Evolutionary conservation across 2,888 invertebrate species (phyloP).

Genomic region (Seira sanloemensis): DNA sequence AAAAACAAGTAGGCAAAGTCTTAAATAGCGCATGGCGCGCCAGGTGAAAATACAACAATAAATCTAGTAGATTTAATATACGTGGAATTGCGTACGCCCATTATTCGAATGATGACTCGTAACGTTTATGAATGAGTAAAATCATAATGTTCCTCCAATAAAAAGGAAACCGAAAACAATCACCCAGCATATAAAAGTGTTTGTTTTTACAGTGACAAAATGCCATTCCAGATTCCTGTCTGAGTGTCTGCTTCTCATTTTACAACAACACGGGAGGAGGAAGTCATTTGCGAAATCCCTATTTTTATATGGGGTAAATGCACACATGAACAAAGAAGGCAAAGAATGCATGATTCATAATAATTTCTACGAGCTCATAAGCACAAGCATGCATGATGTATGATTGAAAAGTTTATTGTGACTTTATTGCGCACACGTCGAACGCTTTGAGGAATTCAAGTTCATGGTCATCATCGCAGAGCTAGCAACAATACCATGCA

Average conservation of each 20-base stretch:
- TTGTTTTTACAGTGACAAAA: neutral
- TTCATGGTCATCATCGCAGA: slow-evolving; percentile 46
- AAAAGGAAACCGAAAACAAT: neutral
- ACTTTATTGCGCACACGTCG: neutral
- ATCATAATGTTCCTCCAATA: neutral
- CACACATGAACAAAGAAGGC: neutral
- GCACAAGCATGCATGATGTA: neutral
- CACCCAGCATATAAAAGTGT: neutral
- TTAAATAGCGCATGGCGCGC: too few species aligned
- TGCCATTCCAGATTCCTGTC: neutral
- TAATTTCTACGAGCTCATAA: neutral
- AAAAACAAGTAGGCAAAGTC: too few species aligned
- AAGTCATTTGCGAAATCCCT: slow-evolving; percentile 3
- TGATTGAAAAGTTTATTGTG: slow-evolving; percentile 49
- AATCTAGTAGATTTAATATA: too few species aligned
- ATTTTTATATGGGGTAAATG: neutral
- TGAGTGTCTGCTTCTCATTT: neutral
- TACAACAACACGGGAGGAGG: slow-evolving; percentile 27
- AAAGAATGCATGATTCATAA: slow-evolving; percentile 13
- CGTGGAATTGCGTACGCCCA: neutral
- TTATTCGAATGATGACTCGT: neutral
- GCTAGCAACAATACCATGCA: slow-evolving; percentile 1
- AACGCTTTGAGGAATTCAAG: slow-evolving; percentile 49
- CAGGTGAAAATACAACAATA: too few species aligned
- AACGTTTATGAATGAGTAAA: neutral